Base-by-base conservation (phyloP, 2,888 invertebrate species). In the Neuroscelio doddi region DNA sequence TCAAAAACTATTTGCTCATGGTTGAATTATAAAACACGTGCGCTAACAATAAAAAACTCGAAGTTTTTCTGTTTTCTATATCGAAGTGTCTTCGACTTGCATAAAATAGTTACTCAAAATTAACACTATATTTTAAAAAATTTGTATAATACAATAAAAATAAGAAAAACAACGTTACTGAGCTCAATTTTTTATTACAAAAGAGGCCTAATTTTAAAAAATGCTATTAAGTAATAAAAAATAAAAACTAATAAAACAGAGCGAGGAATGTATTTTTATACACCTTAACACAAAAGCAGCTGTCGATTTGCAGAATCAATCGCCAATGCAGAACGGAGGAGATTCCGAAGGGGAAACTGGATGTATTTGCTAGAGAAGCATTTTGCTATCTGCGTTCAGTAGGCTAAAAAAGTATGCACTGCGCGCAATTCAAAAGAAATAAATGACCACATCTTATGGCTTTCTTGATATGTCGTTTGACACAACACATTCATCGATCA, bases 281-380 rank as follows among this genome's bases (percentile, higher is more conserved):
- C 71, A 73, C 82, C 82, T 85, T 83, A 85, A 85, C 83, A 77
- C 70, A 76, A 76, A 79, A 74, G 78, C 87, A 93, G 93, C 93
- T 86, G 93, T 93, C 85, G 93, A 93, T 85, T 87, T 93, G 77
- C 93, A 93, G 88, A 92, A 92, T 74, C 93, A 93, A 86, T 90
- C 91, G 72, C 90, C 92, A 77, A 89, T 92, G 87, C 91, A 92
- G 84, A 91, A 90, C 73, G 92, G 93, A 85, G 91, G 91, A 83
- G 93, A 93, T 84, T 90, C 90, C 83, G 93, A 93, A 85, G 90
- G 93, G 76, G 93, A 93, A 85, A 90, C 93, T 77, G 92, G 93
- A 83, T 94, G 93, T 86, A 92, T 92, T 87, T 94, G 94, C 89
- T 94, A 82, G 80, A 77, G 72, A 71, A 57, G 27, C 50, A 17